A percentile compares a stretch with the other conserved stretches of the same genome.
phyloP scores from a whole-genome alignment of 2,113 vertebrate species.

The Motacilla tschutschensis region DNA sequence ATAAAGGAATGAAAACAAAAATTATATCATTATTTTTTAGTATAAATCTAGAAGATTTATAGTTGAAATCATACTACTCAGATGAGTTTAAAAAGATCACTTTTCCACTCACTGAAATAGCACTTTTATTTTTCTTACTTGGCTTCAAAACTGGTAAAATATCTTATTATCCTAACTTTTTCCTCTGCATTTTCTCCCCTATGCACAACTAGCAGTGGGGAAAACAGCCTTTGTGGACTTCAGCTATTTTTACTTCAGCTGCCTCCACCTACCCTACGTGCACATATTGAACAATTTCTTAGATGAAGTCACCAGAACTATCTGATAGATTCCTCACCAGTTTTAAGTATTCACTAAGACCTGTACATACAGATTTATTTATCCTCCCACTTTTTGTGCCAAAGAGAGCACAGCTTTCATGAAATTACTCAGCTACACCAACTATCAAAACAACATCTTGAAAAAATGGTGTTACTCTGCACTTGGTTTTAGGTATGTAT shows the following conservation, averaged over 20 bases:
- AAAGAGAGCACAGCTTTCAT: not conserved
- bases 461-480: not conserved
- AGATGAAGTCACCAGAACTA: not conserved
- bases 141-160: not conserved
- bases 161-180: not conserved
- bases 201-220: accelerated
- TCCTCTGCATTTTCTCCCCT: not conserved
- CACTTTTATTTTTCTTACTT: not conserved
- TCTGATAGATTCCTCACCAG: not conserved
- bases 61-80: not conserved
- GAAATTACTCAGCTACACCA: not conserved
- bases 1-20: not conserved
- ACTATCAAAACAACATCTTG: not conserved
- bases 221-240: not conserved
- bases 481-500: not conserved
- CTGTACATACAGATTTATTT: not conserved
- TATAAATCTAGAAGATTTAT: not conserved
- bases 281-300: not conserved
- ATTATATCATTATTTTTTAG: not conserved
- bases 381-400: not conserved
- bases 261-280: not conserved
- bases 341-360: not conserved
- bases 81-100: not conserved
- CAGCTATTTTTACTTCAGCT: not conserved
- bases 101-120: not conserved